Base-by-base conservation (phyloP, 2,888 invertebrate species). In the Brachyptera risi region DNA sequence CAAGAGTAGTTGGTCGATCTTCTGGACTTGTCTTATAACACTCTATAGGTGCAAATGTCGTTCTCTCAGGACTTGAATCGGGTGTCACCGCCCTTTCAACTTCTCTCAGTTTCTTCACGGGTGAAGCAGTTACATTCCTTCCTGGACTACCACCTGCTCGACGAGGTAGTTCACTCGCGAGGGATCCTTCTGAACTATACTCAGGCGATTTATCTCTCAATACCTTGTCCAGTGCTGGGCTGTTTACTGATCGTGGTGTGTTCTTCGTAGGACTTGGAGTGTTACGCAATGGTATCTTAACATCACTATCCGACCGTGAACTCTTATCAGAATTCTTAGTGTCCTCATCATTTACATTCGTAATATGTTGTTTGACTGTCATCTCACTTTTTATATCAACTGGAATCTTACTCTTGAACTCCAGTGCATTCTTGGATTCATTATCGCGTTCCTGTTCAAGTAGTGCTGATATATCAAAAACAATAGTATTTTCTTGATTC, bases 121-220 rank as follows among this genome's bases (percentile, higher is more conserved):
- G 59, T 24, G 24, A 26, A 19, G 15, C 23, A n/a, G n/a, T n/a
- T n/a, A n/a, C n/a, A n/a, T n/a, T n/a, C n/a, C n/a, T n/a, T 7
- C 56, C 38, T 13, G 56, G 56, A 11, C 17, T 13, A 4, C 56
- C 47, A n/a, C 17, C 40, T 1, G 58, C 51, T 26, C 54, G 56
- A 24, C 58, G 65, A n/a, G 63, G 63, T 1, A 71, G 42, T 64
- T 72, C 71, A 49, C 66, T 68, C 3, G 65, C 68, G 7, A 72
- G 66, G 9, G 72, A 72, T 1, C 71, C 72, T 63, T 71, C 72
- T 5, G 71, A 71, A 56, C 70, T 70, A 60, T 71, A 71, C 50
- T 69, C 72, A 5, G 72, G 70, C 13, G 70, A 70, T 47, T 68
- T 69, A 49, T 69, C 69, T 62, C 70, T 58, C 7, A 54, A 57